Conservation (phyloP, 2,888 invertebrate genomes). For the Furcula furcula region DNA sequence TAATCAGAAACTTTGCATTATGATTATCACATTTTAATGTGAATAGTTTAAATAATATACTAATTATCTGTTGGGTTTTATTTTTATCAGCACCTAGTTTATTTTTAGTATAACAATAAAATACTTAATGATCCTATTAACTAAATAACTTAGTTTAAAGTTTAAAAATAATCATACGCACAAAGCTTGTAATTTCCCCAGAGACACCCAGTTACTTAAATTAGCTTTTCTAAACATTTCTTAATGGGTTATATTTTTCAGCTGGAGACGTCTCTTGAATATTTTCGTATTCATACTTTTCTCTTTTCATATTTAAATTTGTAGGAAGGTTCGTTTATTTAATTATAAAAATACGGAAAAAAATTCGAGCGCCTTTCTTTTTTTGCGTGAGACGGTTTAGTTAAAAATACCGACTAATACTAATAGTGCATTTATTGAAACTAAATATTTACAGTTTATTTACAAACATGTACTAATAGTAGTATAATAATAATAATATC, state of each 20-base stretch:
- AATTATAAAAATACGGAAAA: no score
- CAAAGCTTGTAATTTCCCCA: slow-evolving; percentile 67
- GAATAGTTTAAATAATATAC: no score
- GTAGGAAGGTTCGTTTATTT: not conserved
- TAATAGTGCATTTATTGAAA: no score
- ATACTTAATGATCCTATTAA: slow-evolving; percentile 39
- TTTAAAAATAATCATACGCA: slow-evolving; percentile 56
- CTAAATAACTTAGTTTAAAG: slow-evolving; percentile 48
- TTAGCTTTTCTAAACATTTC: slow-evolving; percentile 71
- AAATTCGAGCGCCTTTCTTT: no score
- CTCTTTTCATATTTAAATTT: slow-evolving; percentile 2
- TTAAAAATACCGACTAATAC: no score
- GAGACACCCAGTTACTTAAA: slow-evolving; percentile 63
- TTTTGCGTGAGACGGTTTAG: no score
- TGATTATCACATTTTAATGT: no score
- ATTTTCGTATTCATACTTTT: slow-evolving; percentile 49
- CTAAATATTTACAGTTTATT: no score
- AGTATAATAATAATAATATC: no score
- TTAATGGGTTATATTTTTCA: slow-evolving; percentile 70
- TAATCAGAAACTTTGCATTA: no score
- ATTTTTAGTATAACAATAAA: slow-evolving; percentile 23
- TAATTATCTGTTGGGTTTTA: no score
- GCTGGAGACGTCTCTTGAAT: slow-evolving; percentile 50
- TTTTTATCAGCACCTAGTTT: slow-evolving; percentile 9
- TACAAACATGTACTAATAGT: no score